Base-by-base conservation (phyloP, 2,797 vertebrate genomes). In the Coregonus ussuriensis region DNA sequence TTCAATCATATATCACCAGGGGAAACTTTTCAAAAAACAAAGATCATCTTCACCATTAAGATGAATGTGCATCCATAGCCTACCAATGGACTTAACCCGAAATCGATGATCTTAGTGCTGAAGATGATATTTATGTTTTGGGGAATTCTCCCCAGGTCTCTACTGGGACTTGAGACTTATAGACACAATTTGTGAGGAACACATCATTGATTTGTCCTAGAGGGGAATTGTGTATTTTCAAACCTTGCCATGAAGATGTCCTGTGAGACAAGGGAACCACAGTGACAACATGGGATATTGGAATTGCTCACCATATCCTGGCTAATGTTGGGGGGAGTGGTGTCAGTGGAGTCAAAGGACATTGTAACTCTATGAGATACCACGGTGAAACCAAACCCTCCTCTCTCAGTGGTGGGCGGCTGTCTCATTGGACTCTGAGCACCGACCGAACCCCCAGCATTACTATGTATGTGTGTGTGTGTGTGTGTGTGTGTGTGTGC, bases 401-500 rank as follows among this genome's bases (percentile, higher is more conserved):
- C 84, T 83, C 79, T 54, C 82, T 81, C 77, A 29, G 81, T 76
- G 75, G 79, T 82, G 86, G 89, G 86, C 79, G 84, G 84, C 79
- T 90, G 85, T 89, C 87, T 87, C 85, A 82, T 37, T 77, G 77
- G 76, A 83, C 77, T 85, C 79, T 71, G 76, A 71, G 83, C 85
- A 91, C 88, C 91, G 91, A 88, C 91, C 91, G 90, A 90, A 86
- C 90, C 91, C 91, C 91, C 89, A 11, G 18, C 54, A 65, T 77
- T 69, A 74, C 76, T 81, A 76, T 82, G n/a, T 47, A 54, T 81
- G 54, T 72, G 74, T 74, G 75, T 75, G 67, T 68, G 79, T 74
- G 80, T 74, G 75, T 75, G 67, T 68, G 79, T 74, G 80, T 76
- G 65, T 41, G 53, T 59, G 71, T 74, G 33, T 68, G 66, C 18